These are phyloP conservation scores for Pseudococcus longispinus DNA, from an alignment of 2,888 invertebrate genomes.

Conservation along the genomic window DNA sequence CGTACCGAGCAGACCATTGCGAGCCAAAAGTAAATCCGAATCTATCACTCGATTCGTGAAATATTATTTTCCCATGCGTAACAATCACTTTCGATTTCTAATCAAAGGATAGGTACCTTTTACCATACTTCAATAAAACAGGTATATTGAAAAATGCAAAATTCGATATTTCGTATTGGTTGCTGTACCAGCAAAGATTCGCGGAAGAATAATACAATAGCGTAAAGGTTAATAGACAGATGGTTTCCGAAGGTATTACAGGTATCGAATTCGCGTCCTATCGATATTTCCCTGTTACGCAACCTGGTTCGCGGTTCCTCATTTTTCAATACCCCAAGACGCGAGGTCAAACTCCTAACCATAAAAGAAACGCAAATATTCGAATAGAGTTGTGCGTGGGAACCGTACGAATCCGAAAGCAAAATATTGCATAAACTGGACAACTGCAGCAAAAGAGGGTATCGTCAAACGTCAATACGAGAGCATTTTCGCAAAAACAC, in stretches of 20 bases:
- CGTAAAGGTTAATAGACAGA: slow-evolving; percentile 51
- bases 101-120: slow-evolving; percentile 46
- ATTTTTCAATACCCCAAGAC: slow-evolving; percentile 25
- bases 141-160: slow-evolving; percentile 26
- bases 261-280: slow-evolving; percentile 48
- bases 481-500: slow-evolving; percentile 15
- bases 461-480: slow-evolving; percentile 2
- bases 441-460: background rate
- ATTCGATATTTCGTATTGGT: slow-evolving; percentile 41
- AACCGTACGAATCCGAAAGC: background rate
- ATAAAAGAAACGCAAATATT: slow-evolving; percentile 40
- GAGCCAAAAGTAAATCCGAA: background rate
- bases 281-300: slow-evolving; percentile 48
- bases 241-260: slow-evolving; percentile 46
- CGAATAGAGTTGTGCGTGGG: background rate
- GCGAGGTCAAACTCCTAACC: slow-evolving; percentile 52
- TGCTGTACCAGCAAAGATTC: slow-evolving; percentile 1
- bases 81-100: slow-evolving; percentile 43
- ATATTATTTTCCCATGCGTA: slow-evolving; percentile 43
- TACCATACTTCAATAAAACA: slow-evolving; percentile 1
- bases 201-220: slow-evolving; percentile 49
- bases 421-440: slow-evolving; percentile 37
- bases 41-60: background rate
- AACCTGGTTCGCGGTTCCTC: slow-evolving; percentile 41
- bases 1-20: background rate